Conservation (phyloP, 2,888 invertebrate species). For the Drosophila atripex region DNA sequence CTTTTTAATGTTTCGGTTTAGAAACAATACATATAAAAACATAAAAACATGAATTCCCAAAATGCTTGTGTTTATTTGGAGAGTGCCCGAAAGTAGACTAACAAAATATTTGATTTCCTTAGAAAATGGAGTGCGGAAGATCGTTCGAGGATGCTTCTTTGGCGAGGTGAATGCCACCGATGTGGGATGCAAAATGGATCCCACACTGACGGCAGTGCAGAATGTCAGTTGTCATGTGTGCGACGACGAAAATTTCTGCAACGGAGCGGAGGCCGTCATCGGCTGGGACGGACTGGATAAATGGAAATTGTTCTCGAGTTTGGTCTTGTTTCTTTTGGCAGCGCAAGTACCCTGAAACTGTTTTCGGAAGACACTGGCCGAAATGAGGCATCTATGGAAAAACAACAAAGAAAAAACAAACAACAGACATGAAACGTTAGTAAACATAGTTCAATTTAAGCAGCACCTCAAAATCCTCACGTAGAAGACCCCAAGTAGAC, state of each 20-base stretch:
- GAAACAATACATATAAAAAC: not conserved
- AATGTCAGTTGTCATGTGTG: slow-evolving; percentile 76
- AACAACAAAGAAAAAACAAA: slow-evolving; percentile 18
- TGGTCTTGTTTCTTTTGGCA: slow-evolving; percentile 40
- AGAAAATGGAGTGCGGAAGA: slow-evolving; percentile 73
- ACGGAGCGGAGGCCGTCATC: slow-evolving; percentile 44
- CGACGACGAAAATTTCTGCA: slow-evolving; percentile 74
- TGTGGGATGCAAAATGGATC: slow-evolving; percentile 75
- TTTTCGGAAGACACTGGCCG: not conserved
- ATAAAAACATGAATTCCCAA: slow-evolving; percentile 2
- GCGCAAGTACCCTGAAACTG: slow-evolving; percentile 15
- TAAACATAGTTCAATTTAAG: slow-evolving; percentile 23
- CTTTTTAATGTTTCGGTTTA: not conserved
- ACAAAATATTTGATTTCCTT: slow-evolving; percentile 34
- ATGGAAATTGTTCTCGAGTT: slow-evolving; percentile 24
- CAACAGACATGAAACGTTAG: slow-evolving; percentile 5
- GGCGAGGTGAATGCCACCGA: slow-evolving; percentile 77
- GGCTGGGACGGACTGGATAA: slow-evolving; percentile 2
- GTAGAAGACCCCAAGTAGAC: slow-evolving; percentile 9
- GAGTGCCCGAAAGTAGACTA: slow-evolving; percentile 60
- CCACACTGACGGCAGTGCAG: slow-evolving; percentile 61
- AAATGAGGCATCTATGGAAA: slow-evolving; percentile 1
- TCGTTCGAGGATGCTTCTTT: slow-evolving; percentile 77
- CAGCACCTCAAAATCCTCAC: slow-evolving; percentile 1
- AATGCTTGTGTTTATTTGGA: not conserved